Evolutionary conservation across 2,888 invertebrate genomes (phyloP).

Genomic region (Epicampocera succincta): DNA sequence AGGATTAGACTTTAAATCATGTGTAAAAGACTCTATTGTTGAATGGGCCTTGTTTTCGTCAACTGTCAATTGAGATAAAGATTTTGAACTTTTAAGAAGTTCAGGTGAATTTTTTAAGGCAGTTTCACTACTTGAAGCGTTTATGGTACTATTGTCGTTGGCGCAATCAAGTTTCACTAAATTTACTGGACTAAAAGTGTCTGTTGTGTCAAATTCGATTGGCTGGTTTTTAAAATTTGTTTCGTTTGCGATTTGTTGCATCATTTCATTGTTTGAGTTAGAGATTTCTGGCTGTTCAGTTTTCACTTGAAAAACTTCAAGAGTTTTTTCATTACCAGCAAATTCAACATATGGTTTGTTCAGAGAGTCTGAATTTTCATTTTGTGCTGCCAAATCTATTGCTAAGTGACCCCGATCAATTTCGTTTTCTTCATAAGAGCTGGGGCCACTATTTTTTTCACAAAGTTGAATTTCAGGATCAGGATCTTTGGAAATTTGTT

Average conservation of each 20-base stretch:
- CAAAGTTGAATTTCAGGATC: no score
- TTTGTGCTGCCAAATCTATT: neutral
- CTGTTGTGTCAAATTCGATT: no score
- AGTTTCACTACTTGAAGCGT: neutral
- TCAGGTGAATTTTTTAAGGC: slow-evolving; percentile 4
- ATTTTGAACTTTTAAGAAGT: slow-evolving; percentile 22
- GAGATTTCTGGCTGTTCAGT: no score
- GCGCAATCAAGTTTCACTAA: no score
- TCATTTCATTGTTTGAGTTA: no score
- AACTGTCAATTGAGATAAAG: slow-evolving; percentile 23
- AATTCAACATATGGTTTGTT: no score
- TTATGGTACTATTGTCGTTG: neutral
- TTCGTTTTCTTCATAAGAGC: neutral
- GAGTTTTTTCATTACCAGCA: no score
- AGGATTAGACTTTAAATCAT: slow-evolving; percentile 42
- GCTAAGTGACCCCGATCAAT: neutral
- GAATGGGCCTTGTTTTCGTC: slow-evolving; percentile 42
- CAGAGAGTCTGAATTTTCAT: neutral
- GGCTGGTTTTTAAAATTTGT: no score
- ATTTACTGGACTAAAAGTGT: no score
- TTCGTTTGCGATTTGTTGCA: no score
- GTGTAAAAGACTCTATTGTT: slow-evolving; percentile 2
- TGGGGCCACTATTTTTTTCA: no score
- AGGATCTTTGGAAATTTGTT: neutral
- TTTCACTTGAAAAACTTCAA: no score